Evolutionary conservation across 64 coral and sea anemone species (phyloP).

Genomic region (Actinia equina): DNA sequence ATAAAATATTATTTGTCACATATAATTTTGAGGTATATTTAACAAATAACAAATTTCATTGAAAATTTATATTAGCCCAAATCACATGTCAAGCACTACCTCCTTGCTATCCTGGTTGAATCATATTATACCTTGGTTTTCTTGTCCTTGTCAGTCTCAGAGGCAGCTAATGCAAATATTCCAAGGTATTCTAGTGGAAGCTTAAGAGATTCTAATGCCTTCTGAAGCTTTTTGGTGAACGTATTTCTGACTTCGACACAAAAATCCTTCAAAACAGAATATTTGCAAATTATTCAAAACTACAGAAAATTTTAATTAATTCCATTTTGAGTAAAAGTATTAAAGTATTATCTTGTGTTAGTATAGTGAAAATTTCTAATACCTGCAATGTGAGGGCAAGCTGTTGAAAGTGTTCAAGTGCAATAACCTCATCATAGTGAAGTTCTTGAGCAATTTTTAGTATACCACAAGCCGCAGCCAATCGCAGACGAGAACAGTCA

Average conservation of each 20-base stretch:
- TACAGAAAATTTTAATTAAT: not conserved
- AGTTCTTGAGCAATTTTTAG: slow-evolving; percentile 65
- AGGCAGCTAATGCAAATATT: slow-evolving; percentile 78
- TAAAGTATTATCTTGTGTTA: no score
- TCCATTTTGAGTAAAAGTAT: no score
- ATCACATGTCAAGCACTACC: no score
- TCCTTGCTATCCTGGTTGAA: no score
- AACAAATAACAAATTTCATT: no score
- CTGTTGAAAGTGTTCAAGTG: slow-evolving; percentile 50
- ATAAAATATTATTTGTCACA: no score
- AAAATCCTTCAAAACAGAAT: slow-evolving; percentile 57
- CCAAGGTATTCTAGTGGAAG: slow-evolving; percentile 91
- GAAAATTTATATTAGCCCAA: no score
- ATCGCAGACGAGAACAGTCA: slow-evolving; percentile 59
- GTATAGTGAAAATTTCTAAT: not conserved
- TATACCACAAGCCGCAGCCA: slow-evolving; percentile 61
- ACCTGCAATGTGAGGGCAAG: slow-evolving; percentile 58
- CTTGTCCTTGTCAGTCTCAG: slow-evolving; percentile 69
- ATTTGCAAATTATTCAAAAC: not conserved
- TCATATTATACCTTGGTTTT: slow-evolving; percentile 54
- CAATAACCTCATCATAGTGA: slow-evolving; percentile 49
- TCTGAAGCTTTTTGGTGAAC: slow-evolving; percentile 85
- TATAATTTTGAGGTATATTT: no score
- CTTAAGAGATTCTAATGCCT: slow-evolving; percentile 82
- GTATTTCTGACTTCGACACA: slow-evolving; percentile 84